phyloP scores from a whole-genome alignment of 2,797 vertebrate species.

The Gambelia wislizenii region DNA sequence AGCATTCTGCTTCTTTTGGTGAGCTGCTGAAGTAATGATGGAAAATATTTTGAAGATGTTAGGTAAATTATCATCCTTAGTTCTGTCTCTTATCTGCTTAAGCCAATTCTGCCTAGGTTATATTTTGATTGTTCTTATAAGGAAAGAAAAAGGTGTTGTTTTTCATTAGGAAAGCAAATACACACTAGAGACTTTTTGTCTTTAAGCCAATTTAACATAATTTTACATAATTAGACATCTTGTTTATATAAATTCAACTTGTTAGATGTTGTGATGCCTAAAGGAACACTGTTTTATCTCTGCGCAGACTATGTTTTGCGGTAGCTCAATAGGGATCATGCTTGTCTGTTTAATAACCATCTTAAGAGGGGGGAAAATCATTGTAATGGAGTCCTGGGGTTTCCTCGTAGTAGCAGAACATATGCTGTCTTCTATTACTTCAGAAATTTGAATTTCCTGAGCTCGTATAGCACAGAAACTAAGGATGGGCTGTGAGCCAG shows the following conservation, averaged over 20 bases:
- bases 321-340: conserved; percentile 36
- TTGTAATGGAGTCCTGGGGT: conserved; percentile 52
- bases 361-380: conserved; percentile 34
- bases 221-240: neutral
- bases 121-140: conserved; percentile 24
- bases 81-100: conserved; percentile 13
- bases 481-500: neutral
- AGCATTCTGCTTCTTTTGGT: neutral
- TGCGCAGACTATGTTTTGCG: conserved; percentile 14
- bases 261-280: conserved; percentile 26
- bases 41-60: neutral
- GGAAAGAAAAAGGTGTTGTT: neutral
- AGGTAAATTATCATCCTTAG: neutral
- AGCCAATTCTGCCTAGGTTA: neutral
- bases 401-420: conserved; percentile 41
- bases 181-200: neutral
- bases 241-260: conserved; percentile 18
- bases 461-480: neutral
- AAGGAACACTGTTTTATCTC: conserved; percentile 18
- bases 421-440: conserved; percentile 46
- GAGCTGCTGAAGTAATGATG: neutral
- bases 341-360: conserved; percentile 42
- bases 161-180: conserved; percentile 24
- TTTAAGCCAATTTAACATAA: neutral
- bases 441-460: neutral